Base-by-base conservation (phyloP, 1,140 invertebrate species). In the Grapholita molesta region DNA sequence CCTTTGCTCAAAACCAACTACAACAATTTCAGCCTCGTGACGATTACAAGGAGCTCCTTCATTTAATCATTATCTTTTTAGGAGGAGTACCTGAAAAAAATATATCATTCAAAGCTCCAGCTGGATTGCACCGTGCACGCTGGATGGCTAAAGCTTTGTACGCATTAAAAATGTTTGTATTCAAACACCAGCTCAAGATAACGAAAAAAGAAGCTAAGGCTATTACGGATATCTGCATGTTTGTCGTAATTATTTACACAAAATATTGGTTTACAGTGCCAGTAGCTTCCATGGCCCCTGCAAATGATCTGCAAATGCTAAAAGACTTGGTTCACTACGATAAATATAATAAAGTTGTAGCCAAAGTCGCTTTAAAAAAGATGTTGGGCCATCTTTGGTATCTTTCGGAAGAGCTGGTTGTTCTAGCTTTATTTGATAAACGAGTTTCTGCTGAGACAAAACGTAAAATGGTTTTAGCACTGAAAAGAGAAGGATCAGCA, bases 61-160 rank as follows among this genome's bases (percentile, higher is more conserved):
- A 76, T 38, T 70, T 80, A 6, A 67, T 52, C 24, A 73, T 74
- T 23, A 67, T 80, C 55, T 80, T 78, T 64, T 70, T 82, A 21
- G 75, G 74, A 70, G 70, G 71, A 68, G 30, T 73, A 55, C 67
- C 71, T 76, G 35, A 75, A 42, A 70, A 72, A 80, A 81, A 66
- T 77, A 80, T 67, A 72, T 83, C 35, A 73, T 90, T 67, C 78
- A 86, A 76, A 74, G 30, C n/a, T 12, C 55, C 71, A 11, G 71
- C 68, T 33, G 68, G 71, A 48, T 52, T 69, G n/a, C 64, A 73
- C 57, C 68, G 81, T 66, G 80, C 86, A 30, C 57, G 86, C 28
- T 90, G 86, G 83, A 85, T 89, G 80, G 75, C 85, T 71, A 90
- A 83, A 76, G 81, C 82, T 24, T 78, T 89, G 57, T 89, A 89